Conservation (phyloP, 2,797 vertebrate species). For the Centropyge bicolor region DNA sequence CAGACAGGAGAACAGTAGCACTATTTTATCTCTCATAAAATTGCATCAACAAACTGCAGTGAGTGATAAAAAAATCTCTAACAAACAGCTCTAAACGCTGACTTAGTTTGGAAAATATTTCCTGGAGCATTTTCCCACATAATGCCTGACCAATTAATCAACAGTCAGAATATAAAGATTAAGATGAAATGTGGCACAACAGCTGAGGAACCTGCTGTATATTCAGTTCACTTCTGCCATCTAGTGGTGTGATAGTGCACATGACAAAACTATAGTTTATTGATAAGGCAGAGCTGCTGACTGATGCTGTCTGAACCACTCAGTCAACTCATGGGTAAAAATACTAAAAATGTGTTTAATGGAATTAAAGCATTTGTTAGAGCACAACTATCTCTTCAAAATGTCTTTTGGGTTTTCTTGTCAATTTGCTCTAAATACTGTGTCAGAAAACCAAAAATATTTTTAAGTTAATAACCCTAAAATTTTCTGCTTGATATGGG, state of each 20-base stretch:
- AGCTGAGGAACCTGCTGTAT: constrained; percentile 7
- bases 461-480: too few species aligned
- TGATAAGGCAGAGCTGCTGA: neutral
- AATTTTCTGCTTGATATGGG: neutral
- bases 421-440: too few species aligned
- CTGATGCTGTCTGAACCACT: neutral
- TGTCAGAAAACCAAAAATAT: too few species aligned
- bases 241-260: constrained; percentile 61
- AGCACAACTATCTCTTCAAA: neutral
- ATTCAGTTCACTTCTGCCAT: constrained; percentile 65
- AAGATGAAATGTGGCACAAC: neutral
- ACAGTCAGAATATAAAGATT: neutral
- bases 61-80: neutral
- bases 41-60: constrained; percentile 7
- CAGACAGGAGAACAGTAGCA: neutral
- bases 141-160: constrained; percentile 12
- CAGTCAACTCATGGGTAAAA: neutral
- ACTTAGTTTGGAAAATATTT: neutral
- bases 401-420: neutral
- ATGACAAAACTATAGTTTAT: neutral
- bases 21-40: neutral
- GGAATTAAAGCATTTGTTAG: neutral
- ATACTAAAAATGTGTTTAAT: neutral
- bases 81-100: neutral
- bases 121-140: constrained; percentile 3